Percentiles rank a stretch among this genome's conserved stretches.
phyloP scores from a whole-genome alignment of 1,140 invertebrate species.

The Magallana angulata region DNA sequence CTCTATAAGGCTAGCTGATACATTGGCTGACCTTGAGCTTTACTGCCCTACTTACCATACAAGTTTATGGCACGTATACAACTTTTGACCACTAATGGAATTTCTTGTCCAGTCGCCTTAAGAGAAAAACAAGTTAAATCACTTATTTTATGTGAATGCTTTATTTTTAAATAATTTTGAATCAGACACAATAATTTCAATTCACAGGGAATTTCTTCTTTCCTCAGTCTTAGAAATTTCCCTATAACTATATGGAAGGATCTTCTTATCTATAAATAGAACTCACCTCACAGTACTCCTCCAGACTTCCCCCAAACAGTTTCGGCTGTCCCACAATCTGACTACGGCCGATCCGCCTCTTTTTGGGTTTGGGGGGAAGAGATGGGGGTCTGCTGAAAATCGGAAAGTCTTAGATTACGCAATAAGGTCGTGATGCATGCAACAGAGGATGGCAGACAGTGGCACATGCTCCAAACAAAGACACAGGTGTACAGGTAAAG shows the following conservation, averaged over 20 bases:
- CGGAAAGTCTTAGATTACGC: neutral
- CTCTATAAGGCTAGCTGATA: too few species aligned
- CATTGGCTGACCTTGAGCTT: neutral
- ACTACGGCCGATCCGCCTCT: constrained; percentile 80
- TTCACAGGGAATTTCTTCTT: too few species aligned
- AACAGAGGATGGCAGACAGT: neutral
- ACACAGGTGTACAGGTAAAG: neutral
- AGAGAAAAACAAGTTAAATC: constrained; percentile 43
- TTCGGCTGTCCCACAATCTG: constrained; percentile 90
- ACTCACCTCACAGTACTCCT: constrained; percentile 89
- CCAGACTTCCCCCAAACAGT: constrained; percentile 94
- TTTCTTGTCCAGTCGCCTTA: constrained; percentile 89
- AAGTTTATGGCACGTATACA: constrained; percentile 95
- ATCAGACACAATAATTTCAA: too few species aligned
- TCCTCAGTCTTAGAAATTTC: neutral
- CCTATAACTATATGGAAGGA: neutral
- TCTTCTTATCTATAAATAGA: neutral
- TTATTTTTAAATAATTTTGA: too few species aligned
- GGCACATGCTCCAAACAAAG: neutral
- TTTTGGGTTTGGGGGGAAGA: constrained; percentile 76
- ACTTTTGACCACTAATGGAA: constrained; percentile 93
- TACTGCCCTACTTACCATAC: constrained; percentile 83
- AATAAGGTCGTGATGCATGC: neutral
- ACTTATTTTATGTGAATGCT: neutral
- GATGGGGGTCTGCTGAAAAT: constrained; percentile 72